phyloP scores from a whole-genome alignment of 2,888 invertebrate species.

The Gymnoscelis rufifasciata region DNA sequence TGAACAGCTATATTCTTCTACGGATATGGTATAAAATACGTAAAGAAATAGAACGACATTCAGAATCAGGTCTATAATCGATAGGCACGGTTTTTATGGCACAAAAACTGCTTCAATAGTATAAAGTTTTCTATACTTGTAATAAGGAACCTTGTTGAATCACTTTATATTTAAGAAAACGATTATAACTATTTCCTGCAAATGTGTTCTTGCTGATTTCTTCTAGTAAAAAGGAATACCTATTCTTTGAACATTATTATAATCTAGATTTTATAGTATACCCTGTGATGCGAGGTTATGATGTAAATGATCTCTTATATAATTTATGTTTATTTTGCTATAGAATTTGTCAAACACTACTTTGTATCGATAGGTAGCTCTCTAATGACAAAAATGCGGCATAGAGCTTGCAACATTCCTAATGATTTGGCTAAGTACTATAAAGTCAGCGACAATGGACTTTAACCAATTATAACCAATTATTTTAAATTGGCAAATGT shows the following conservation, averaged over 20 bases:
- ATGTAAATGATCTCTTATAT: slow-evolving; percentile 60
- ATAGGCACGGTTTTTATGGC: slow-evolving; percentile 21
- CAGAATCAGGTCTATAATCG: not conserved
- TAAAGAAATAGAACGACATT: not conserved
- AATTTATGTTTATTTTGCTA: slow-evolving; percentile 43
- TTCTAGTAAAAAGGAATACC: not conserved
- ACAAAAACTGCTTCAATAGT: slow-evolving; percentile 18
- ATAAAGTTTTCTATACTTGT: slow-evolving; percentile 3
- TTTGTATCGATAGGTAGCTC: too few relatives aligned
- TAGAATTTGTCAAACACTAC: slow-evolving; percentile 15
- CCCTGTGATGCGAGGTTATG: slow-evolving; percentile 33
- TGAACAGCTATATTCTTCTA: too few relatives aligned
- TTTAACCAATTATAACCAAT: not conserved
- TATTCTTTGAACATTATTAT: not conserved
- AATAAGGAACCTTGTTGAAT: slow-evolving; percentile 2
- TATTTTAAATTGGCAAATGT: not conserved
- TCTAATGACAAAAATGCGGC: too few relatives aligned
- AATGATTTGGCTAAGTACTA: not conserved
- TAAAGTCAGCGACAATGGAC: too few relatives aligned
- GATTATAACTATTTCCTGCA: not conserved
- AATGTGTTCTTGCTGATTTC: not conserved
- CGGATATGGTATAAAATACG: too few relatives aligned
- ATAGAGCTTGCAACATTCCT: not conserved
- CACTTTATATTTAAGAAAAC: not conserved
- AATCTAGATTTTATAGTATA: slow-evolving; percentile 22